Evolutionary conservation across 2,113 vertebrate genomes (phyloP), one percentile per base, ranked within the genome.

Genomic region (Steatornis caripensis): DNA sequence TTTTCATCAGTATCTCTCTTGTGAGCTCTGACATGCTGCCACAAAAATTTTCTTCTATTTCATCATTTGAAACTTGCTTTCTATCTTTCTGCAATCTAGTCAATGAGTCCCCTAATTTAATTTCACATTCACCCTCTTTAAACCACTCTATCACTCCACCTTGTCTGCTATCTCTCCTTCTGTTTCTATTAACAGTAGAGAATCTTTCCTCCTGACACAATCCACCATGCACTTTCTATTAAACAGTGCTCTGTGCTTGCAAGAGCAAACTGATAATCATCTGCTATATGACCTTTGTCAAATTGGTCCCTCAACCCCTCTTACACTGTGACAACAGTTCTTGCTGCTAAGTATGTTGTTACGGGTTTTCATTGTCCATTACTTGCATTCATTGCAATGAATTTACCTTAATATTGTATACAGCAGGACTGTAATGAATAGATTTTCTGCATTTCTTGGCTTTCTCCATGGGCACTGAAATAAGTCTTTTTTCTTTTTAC

Each of bases 191-290:
- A 72, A 41, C 21, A 34, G 53, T 6, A 76, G 13, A 70, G 27
- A 84, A 58, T 76, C 41, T 69, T 89, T 86, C 6, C 2, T 84
- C 17, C 49, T 74, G 60, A 88, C 49, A 83, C 15, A 92, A 70
- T 46, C 62, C 1, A 5, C 62, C 1, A 5, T 29, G 32, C 5
- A 3, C 4, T 3, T 95, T 66, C 41, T 81, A 51, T 80, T 88
- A 84, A 74, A 74, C n/a, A 80, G 70, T 29, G 15, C 12, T 66
- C 61, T 80, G 21, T 80, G n/a, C 55, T 70, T 95, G n/a, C n/a
- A 62, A 94, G 22, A 92, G 54, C 37, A 86, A 86, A 54, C n/a
- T 85, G 85, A 84, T 90, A 93, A 86, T 92, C 61, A 92, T 65
- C 54, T 77, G 45, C 58, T 88, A 4, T 62, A 60, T 70, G 88